Evolutionary conservation across 2,797 vertebrate species (phyloP), one percentile per base, ranked within the genome.

Genomic region (Semotilus atromaculatus): DNA sequence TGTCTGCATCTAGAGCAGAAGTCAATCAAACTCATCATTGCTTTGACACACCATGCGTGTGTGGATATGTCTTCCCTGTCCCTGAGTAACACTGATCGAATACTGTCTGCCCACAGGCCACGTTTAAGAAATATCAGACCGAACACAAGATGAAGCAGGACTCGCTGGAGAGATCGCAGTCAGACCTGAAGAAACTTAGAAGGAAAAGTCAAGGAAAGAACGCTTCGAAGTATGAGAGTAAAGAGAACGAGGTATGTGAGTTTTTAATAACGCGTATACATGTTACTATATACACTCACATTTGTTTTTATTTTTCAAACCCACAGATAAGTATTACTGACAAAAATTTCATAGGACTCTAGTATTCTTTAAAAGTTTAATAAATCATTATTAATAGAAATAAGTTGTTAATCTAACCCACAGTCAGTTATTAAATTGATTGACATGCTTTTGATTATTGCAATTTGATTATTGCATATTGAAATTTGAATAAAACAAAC

Each of bases 141-240:
- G 98, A 99, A 90, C 97, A 99, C 92, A 96, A 95, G 93, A 96
- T 93, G 91, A 99, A 97, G 90, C 90, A 98, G 89, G 98, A 99
- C 89, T 97, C 96, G 51, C 91, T 99, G 93, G 98, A 99, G 91
- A 96, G 96, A 77, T 97, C 97, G n/a, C 97, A 98, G 85, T 94
- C 97, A 0, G 98, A 99, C 80, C 91, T 99, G 91, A 99, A 99
- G 92, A 99, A 98, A 92, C 96, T 99, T 89, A 91, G 96, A 90
- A 96, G 97, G 87, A 99, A 99, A 96, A 99, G 97, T 91, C 98
- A 99, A 93, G 97, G 97, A 83, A 96, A 97, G 88, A 98, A 99
- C 4, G 96, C 96, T 5, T 92, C 89, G 9, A 99, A 99, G 91
- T 99, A 99, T 0, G 98, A 99, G 82, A 95, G 93, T 90, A 99